These are phyloP conservation scores for Dolichomitus sp. DNA, from an alignment of 2,888 invertebrate species.

Conservation along the genomic window DNA sequence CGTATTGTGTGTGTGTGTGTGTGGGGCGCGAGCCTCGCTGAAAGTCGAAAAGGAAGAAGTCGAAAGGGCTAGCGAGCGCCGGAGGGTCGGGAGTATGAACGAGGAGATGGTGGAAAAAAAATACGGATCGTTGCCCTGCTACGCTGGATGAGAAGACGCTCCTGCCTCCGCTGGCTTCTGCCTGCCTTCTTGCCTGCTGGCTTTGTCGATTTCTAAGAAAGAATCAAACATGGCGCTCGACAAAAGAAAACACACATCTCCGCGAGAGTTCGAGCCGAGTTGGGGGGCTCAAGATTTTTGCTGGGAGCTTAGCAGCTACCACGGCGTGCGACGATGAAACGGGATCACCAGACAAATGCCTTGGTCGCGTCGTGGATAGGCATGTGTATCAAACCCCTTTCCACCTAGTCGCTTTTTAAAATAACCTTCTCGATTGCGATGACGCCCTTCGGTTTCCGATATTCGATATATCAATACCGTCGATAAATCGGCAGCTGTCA, in stretches of 20 bases:
- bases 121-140: constrained; percentile 71
- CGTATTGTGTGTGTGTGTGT: constrained; percentile 51
- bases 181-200: constrained; percentile 60
- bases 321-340: not conserved
- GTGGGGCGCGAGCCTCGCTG: constrained; percentile 32
- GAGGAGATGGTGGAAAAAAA: constrained; percentile 53
- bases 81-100: constrained; percentile 27
- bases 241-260: constrained; percentile 72
- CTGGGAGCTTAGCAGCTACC: not conserved
- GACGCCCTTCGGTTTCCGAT: not conserved
- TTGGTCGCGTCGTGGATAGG: not conserved
- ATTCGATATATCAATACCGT: not conserved
- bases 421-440: not conserved
- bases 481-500: too few species aligned
- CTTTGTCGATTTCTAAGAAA: constrained; percentile 79
- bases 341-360: not conserved
- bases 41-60: constrained; percentile 57
- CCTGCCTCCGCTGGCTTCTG: constrained; percentile 19
- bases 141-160: constrained; percentile 58
- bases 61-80: constrained; percentile 54
- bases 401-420: not conserved
- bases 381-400: constrained; percentile 11
- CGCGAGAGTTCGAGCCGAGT: constrained; percentile 22
- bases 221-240: constrained; percentile 79
- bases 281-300: constrained; percentile 20